A percentile compares a stretch with the other conserved stretches of the same genome.
Conservation (phyloP, 1,140 invertebrate species). For the Rhyacophila brunnea region DNA sequence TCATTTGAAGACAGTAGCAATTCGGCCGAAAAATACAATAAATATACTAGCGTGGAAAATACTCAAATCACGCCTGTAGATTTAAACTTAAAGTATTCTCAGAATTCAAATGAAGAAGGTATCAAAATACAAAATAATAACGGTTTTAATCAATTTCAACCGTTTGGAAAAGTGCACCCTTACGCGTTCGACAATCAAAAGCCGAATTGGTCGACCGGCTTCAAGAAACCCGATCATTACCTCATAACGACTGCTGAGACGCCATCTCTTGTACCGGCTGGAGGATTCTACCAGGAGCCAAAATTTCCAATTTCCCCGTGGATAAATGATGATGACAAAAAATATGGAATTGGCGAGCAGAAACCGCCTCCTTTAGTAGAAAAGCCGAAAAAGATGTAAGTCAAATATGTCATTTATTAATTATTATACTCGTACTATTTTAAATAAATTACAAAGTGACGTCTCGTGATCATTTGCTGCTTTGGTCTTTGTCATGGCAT, state of each 20-base stretch:
- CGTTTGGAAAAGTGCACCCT: conserved; percentile 7
- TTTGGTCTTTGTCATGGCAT: too few relatives aligned
- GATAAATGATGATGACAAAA: conserved; percentile 15
- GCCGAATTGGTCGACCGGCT: conserved; percentile 10
- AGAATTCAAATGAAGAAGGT: too few relatives aligned
- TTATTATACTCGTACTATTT: too few relatives aligned
- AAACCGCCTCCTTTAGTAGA: neutral
- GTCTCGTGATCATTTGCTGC: too few relatives aligned
- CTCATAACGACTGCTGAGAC: conserved; percentile 1
- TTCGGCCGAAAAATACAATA: neutral
- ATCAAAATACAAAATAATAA: neutral
- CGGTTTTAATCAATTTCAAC: too few relatives aligned
- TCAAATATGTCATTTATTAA: too few relatives aligned
- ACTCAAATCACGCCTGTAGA: too few relatives aligned
- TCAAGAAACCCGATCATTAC: conserved; percentile 2
- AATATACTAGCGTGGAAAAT: too few relatives aligned
- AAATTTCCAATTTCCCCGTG: conserved; percentile 22
- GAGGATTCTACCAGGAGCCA: conserved; percentile 28
- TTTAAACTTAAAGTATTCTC: too few relatives aligned
- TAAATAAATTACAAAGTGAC: too few relatives aligned
- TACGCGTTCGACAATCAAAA: conserved; percentile 23
- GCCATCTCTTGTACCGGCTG: conserved; percentile 18
- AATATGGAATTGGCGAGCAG: neutral
- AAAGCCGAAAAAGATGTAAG: neutral
- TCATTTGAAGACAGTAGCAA: neutral